Percentiles rank a stretch among this genome's conserved stretches.
phyloP scores from a whole-genome alignment of 2,888 invertebrate species.

The Phengaris alcon region DNA sequence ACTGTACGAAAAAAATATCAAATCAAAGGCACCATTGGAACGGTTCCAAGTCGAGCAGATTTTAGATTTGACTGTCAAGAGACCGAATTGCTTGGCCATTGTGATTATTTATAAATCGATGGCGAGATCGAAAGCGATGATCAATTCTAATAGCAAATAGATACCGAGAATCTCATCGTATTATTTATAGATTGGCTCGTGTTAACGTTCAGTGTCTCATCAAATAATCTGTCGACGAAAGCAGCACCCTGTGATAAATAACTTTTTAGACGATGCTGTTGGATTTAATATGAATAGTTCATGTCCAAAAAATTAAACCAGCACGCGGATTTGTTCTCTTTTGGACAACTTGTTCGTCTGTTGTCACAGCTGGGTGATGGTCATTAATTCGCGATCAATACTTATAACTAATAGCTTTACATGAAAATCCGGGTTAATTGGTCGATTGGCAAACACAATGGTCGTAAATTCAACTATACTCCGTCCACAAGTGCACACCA shows the following conservation, averaged over 20 bases:
- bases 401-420: conserved; percentile 6
- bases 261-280: neutral
- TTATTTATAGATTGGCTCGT: conserved; percentile 9
- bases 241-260: neutral
- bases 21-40: conserved; percentile 23
- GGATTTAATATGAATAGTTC: neutral
- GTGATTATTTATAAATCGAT: conserved; percentile 27
- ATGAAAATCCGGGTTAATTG: conserved; percentile 11
- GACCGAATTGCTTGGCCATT: conserved; percentile 24
- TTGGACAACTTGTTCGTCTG: neutral
- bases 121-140: neutral
- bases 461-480: conserved; percentile 4
- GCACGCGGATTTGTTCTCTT: neutral
- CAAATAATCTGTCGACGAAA: neutral
- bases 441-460: conserved; percentile 26
- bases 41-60: conserved; percentile 29
- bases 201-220: neutral
- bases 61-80: conserved; percentile 24
- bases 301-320: too few relatives aligned
- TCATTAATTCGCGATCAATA: neutral
- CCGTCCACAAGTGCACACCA: neutral
- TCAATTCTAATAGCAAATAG: neutral
- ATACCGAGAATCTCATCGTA: neutral
- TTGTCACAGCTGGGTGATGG: neutral
- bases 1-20: conserved; percentile 24